Evolutionary conservation across 2,888 invertebrate species (phyloP).

Genomic region (Eupsilia transversa): DNA sequence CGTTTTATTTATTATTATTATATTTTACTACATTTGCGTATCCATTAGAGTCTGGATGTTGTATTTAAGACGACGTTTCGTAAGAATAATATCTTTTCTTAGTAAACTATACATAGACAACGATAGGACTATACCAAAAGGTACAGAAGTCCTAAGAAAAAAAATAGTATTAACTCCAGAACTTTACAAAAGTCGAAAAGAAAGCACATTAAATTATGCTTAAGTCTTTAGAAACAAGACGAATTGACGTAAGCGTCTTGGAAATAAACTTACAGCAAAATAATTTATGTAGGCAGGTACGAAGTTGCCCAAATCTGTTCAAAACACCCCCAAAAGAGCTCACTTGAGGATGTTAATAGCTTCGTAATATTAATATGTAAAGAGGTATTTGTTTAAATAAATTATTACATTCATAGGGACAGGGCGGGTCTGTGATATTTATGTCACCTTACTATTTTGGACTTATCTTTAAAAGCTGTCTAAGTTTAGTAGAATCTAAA

Average conservation of each 20-base stretch:
- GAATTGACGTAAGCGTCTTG: constrained; percentile 33
- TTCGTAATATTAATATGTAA: constrained; percentile 55
- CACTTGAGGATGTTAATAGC: constrained; percentile 45
- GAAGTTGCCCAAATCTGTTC: constrained; percentile 57
- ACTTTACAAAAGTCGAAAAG: neutral
- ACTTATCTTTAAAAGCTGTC: neutral
- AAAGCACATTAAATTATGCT: constrained; percentile 13
- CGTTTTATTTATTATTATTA: too few species aligned
- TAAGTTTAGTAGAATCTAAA: neutral
- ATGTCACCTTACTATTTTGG: neutral
- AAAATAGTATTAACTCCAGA: neutral
- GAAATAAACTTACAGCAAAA: constrained; percentile 51
- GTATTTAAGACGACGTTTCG: too few species aligned
- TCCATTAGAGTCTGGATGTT: neutral
- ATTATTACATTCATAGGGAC: constrained; percentile 24
- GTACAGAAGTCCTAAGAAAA: neutral
- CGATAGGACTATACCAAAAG: neutral
- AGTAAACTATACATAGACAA: neutral
- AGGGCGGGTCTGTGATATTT: neutral
- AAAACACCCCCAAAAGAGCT: constrained; percentile 44
- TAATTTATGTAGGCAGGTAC: constrained; percentile 50
- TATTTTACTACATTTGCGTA: neutral
- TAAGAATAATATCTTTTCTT: neutral
- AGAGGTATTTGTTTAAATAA: constrained; percentile 63
- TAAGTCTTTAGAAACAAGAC: constrained; percentile 33